Conservation (phyloP, 2,113 vertebrate genomes). For the Varanus komodoensis region DNA sequence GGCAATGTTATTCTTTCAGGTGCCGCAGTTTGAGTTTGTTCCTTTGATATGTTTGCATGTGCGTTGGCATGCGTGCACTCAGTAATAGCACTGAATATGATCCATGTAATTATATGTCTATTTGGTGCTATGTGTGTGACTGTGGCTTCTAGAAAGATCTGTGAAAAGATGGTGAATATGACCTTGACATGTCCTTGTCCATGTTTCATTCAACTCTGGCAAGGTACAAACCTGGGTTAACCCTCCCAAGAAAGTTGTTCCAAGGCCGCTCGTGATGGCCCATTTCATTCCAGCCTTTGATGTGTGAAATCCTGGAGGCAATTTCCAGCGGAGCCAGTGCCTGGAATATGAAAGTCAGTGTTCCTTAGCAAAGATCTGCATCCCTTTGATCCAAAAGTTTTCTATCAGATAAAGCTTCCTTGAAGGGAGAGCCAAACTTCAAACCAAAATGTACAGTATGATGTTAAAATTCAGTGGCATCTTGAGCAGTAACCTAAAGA, state of each 20-base stretch:
- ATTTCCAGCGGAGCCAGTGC: background rate
- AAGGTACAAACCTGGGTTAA: background rate
- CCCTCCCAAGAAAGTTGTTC: background rate
- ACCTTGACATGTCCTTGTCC: background rate
- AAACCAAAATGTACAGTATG: background rate
- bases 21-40: background rate
- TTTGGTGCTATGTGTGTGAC: background rate
- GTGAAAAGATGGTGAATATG: too few relatives aligned
- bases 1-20: background rate
- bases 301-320: background rate
- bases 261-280: background rate
- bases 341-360: background rate
- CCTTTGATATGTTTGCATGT: too few relatives aligned
- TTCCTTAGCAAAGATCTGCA: background rate
- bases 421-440: background rate
- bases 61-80: too few relatives aligned
- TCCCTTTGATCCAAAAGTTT: background rate
- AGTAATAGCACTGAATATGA: too few relatives aligned
- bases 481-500: background rate
- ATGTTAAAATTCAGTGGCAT: background rate
- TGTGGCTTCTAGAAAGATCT: background rate
- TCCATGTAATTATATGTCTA: background rate
- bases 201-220: background rate
- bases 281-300: background rate
- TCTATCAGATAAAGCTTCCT: background rate